phyloP scores from a whole-genome alignment of 2,888 invertebrate species.

The Ormia ochracea region DNA sequence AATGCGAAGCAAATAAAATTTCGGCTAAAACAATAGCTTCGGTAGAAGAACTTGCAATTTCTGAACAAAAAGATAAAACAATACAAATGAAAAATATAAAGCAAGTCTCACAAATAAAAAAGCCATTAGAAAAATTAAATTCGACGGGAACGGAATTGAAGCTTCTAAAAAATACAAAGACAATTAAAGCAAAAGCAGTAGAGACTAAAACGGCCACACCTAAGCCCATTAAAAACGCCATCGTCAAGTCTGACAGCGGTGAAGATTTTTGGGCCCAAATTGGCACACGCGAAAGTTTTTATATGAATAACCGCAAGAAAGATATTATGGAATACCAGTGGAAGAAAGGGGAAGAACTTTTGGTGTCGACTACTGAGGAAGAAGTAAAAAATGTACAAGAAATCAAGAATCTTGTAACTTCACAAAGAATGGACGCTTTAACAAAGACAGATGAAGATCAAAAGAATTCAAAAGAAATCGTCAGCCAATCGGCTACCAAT shows the following conservation, averaged over 20 bases:
- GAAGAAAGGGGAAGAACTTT: conserved; percentile 62
- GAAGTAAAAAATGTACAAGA: conserved; percentile 63
- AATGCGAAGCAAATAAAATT: not conserved
- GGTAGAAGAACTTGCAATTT: conserved; percentile 3
- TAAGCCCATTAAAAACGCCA: conserved; percentile 67
- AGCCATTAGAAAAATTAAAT: conserved; percentile 15
- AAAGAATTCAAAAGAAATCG: conserved; percentile 47
- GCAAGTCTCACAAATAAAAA: not conserved
- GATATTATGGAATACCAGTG: conserved; percentile 76
- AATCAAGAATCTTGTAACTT: conserved; percentile 57
- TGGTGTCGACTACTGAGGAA: conserved; percentile 54
- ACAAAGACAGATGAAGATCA: conserved; percentile 61
- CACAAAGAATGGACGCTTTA: conserved; percentile 63
- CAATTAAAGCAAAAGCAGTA: not conserved
- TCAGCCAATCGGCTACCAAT: conserved; percentile 61
- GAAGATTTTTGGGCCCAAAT: conserved; percentile 83
- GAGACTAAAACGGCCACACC: conserved; percentile 66
- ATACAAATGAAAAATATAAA: not conserved
- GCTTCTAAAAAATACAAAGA: conserved; percentile 15
- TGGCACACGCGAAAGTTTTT: conserved; percentile 82
- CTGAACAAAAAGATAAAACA: not conserved
- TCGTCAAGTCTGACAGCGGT: conserved; percentile 73
- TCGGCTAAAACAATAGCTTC: conserved; percentile 16
- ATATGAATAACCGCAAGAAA: conserved; percentile 80
- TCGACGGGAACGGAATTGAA: conserved; percentile 18